Base-by-base conservation (phyloP, 2,888 invertebrate species). In the Lydus trimaculatus region DNA sequence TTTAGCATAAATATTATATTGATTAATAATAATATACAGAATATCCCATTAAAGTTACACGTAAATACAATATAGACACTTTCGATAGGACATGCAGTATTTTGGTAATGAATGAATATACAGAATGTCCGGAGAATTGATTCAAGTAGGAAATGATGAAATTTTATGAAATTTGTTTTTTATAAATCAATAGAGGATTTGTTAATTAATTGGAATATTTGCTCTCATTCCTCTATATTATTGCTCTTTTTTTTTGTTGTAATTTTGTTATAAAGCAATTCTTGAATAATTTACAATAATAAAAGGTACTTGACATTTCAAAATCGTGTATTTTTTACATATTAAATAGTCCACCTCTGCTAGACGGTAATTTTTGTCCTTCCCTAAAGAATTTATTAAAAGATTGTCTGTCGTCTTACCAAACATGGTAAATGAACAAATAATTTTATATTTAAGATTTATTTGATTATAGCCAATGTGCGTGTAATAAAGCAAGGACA, bases 271-370 rank as follows among this genome's bases (percentile, higher is more conserved):
- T 17, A 43, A 4, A 43, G 6, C 6, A 5, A n/a, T 43, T 43
- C n/a, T n/a, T 43, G 43, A 43, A 43, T 43, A 43, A 43, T 43
- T 43, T 43, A 17, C 43, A 17, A 17, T 17, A 43, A 43, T 43
- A 43, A 43, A 36, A 43, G 43, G 17, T 43, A 43, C 43, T 43
- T 43, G 43, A 43, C 43, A 43, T 43, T 43, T 43, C 43, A 17
- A 17, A 43, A 43, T 43, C n/a, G 17, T 43, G 8, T 43, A 33
- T 33, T 33, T n/a, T 33, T 33, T 33, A 33, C 33, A 33, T 33
- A 43, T 43, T 43, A 43, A 43, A 43, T 43, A 43, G 43, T 43
- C 43, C 43, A 43, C 43, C 43, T 43, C 43, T 43, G 43, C 43
- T 11, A 8, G 17, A n/a, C n/a, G 11, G 7, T 43, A 17, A 36